Conservation (phyloP, 1,140 invertebrate genomes). For the Macrosteles quadrilineatus region DNA sequence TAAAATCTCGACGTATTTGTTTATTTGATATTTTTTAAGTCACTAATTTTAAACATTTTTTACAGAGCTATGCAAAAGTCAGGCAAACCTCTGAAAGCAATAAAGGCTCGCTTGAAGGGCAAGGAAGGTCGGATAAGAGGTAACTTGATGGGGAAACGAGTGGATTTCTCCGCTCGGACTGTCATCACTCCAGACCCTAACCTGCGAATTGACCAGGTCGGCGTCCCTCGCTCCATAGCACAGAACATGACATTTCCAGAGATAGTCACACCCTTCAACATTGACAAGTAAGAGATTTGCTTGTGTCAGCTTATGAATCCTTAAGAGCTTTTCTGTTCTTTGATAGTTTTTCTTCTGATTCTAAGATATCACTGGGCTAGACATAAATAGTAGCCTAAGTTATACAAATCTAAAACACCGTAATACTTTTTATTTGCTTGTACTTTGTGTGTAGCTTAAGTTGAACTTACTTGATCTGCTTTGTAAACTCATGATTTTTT, state of each 20-base stretch:
- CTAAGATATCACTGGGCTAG: no score
- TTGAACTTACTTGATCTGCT: no score
- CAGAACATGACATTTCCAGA: conserved; percentile 99
- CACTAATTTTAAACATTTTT: conserved; percentile 12
- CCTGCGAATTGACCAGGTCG: conserved; percentile 97
- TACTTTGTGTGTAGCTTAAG: no score
- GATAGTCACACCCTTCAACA: conserved; percentile 99
- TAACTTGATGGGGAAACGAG: conserved; percentile 99
- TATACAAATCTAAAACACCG: no score
- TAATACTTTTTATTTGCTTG: no score
- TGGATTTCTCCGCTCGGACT: conserved; percentile 98
- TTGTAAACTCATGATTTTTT: no score
- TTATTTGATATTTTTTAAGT: no score
- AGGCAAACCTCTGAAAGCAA: conserved; percentile 96
- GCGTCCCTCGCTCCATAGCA: conserved; percentile 96
- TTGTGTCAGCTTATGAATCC: neutral
- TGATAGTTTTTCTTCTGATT: no score
- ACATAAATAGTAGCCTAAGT: no score
- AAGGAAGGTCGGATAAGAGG: conserved; percentile 99
- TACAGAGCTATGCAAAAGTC: conserved; percentile 96
- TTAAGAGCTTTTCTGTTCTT: no score
- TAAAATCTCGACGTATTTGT: no score
- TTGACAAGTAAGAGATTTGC: conserved; percentile 69
- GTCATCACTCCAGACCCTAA: conserved; percentile 99
- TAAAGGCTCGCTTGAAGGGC: conserved; percentile 87